A percentile compares a stretch with the other conserved stretches of the same genome.
Conservation (phyloP, 2,113 vertebrate genomes). For the Crotalus horridus region DNA sequence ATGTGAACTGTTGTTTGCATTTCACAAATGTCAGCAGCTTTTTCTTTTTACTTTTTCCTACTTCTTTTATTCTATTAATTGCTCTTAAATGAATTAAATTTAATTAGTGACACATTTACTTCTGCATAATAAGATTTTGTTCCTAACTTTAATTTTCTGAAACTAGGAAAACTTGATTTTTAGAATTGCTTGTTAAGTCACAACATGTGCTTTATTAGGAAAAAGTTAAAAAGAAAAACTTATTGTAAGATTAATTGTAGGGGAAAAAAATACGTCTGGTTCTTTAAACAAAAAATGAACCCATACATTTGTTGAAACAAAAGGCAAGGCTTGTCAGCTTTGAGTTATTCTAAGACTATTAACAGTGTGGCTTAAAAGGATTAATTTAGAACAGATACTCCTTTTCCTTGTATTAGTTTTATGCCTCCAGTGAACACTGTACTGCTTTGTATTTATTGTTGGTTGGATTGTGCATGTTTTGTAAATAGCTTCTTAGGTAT, state of each 20-base stretch:
- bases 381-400: neutral
- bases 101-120: conserved; percentile 67
- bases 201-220: conserved; percentile 34
- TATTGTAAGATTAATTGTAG: neutral
- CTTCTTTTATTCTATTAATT: conserved; percentile 47
- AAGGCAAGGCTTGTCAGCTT: fast-evolving
- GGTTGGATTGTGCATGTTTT: neutral
- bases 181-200: conserved; percentile 50
- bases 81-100: conserved; percentile 65
- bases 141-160: conserved; percentile 31
- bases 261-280: neutral
- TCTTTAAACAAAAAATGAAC: conserved; percentile 27
- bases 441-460: neutral
- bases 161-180: conserved; percentile 35
- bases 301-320: neutral
- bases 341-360: conserved; percentile 3
- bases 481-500: neutral
- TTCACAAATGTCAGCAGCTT: conserved; percentile 51
- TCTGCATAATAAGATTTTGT: conserved; percentile 36
- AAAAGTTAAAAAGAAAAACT: conserved; percentile 38
- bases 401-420: neutral
- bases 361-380: neutral
- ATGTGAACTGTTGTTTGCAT: conserved; percentile 43
- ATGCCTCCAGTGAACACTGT: neutral
- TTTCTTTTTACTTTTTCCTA: neutral